Percentiles rank a stretch among this genome's conserved stretches.
Conservation (phyloP, 2,113 vertebrate genomes). For the Dicrurus megarhynchus region DNA sequence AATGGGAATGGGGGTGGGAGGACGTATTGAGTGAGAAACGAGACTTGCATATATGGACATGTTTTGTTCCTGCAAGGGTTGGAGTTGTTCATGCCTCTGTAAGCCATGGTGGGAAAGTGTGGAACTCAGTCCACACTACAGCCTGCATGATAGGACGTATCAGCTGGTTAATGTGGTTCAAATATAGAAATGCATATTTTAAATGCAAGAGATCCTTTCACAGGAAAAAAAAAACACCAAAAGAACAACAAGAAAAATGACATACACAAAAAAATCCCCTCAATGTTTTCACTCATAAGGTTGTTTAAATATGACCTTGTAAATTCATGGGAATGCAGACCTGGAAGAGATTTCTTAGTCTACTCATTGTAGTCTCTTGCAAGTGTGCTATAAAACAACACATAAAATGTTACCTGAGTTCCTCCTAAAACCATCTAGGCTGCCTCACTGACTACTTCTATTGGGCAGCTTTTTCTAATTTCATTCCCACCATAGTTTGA, state of each 20-base stretch:
- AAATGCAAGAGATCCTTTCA: background rate
- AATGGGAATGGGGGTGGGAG: background rate
- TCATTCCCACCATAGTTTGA: background rate
- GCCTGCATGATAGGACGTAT: background rate
- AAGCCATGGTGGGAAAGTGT: background rate
- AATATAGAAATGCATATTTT: background rate
- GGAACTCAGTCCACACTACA: background rate
- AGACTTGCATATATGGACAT: slow-evolving; percentile 3
- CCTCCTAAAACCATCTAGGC: background rate
- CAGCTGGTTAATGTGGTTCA: background rate
- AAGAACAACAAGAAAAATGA: background rate
- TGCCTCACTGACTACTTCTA: background rate
- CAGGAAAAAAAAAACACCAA: background rate
- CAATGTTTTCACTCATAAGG: background rate
- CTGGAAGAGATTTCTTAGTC: background rate
- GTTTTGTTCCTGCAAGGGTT: background rate
- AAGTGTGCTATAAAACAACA: background rate
- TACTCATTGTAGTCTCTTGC: background rate
- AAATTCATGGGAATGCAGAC: background rate
- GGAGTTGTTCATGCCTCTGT: background rate
- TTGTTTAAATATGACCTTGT: background rate
- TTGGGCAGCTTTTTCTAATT: background rate
- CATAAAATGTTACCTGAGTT: background rate
- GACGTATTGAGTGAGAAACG: slow-evolving; percentile 1
- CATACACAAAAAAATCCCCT: background rate